Conservation (phyloP, 2,113 vertebrate genomes). For the Cranoglanis bouderius region DNA sequence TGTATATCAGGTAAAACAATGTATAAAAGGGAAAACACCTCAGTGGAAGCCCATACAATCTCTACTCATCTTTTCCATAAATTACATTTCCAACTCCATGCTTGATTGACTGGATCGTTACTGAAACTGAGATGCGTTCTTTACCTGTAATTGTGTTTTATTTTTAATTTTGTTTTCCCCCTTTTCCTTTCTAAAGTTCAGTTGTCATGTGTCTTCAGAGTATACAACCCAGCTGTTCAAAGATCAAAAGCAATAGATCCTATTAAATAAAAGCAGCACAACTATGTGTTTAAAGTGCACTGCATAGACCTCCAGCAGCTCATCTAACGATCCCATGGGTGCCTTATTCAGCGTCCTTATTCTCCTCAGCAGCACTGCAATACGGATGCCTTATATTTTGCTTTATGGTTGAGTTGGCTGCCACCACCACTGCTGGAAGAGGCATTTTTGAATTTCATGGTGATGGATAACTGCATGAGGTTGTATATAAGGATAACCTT, state of each 20-base stretch:
- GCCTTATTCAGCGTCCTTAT: slow-evolving; percentile 1
- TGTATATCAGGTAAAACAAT: too few relatives aligned
- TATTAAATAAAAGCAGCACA: neutral
- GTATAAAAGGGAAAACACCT: too few relatives aligned
- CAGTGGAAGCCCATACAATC: slow-evolving; percentile 31
- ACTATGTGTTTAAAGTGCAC: neutral
- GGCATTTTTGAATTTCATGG: slow-evolving; percentile 14
- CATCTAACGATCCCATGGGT: slow-evolving; percentile 2
- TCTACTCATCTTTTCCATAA: slow-evolving; percentile 25
- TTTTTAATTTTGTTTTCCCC: neutral
- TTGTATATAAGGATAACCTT: neutral
- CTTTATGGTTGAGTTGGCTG: slow-evolving; percentile 26
- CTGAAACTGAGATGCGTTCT: neutral
- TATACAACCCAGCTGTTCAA: neutral
- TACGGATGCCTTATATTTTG: neutral
- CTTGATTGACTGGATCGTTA: slow-evolving; percentile 9
- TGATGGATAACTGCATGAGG: slow-evolving; percentile 37
- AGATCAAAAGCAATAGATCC: slow-evolving; percentile 19
- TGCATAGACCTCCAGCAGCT: neutral
- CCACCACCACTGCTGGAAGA: slow-evolving; percentile 23
- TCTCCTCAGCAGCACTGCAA: slow-evolving; percentile 15
- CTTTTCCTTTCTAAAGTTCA: neutral
- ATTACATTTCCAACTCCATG: slow-evolving; percentile 32
- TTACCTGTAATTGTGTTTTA: neutral
- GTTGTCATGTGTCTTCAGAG: neutral